A percentile compares a stretch with the other conserved stretches of the same genome.
Evolutionary conservation across 2,797 vertebrate genomes (phyloP).

Genomic region (Rhabdophis nuchalis): DNA sequence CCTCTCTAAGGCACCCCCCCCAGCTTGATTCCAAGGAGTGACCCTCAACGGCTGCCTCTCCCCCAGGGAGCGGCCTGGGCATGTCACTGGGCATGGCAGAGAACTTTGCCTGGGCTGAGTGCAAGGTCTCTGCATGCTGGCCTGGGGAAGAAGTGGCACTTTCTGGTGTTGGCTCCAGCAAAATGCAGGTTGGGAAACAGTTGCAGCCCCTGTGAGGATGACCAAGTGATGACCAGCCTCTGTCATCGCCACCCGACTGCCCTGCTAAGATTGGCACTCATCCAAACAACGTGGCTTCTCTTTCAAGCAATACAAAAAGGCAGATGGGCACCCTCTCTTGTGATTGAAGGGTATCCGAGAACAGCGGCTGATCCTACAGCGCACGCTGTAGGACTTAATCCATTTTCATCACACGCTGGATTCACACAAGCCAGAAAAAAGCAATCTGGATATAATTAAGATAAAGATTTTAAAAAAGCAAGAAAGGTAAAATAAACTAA

Average conservation of each 20-base stretch:
- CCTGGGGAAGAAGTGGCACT: neutral
- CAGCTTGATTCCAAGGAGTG: neutral
- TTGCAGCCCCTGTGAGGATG: neutral
- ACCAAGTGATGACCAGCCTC: neutral
- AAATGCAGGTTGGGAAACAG: neutral
- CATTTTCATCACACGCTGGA: neutral
- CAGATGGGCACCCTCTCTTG: neutral
- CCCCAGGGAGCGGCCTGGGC: neutral
- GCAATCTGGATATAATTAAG: neutral
- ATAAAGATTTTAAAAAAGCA: neutral
- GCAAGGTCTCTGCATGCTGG: neutral
- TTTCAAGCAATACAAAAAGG: neutral
- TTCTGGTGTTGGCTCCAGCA: neutral
- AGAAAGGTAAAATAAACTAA: neutral
- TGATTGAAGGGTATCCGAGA: neutral
- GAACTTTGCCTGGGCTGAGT: neutral
- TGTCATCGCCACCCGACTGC: neutral
- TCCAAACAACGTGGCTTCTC: neutral
- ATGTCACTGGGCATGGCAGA: rapidly evolving
- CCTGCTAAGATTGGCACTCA: neutral
- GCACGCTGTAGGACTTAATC: neutral
- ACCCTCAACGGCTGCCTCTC: neutral
- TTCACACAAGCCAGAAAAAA: neutral
- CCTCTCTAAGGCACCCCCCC: neutral
- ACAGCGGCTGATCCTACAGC: neutral